These are phyloP conservation scores for Crenichthys baileyi DNA, from an alignment of 2,797 vertebrate genomes.

Conservation along the genomic window DNA sequence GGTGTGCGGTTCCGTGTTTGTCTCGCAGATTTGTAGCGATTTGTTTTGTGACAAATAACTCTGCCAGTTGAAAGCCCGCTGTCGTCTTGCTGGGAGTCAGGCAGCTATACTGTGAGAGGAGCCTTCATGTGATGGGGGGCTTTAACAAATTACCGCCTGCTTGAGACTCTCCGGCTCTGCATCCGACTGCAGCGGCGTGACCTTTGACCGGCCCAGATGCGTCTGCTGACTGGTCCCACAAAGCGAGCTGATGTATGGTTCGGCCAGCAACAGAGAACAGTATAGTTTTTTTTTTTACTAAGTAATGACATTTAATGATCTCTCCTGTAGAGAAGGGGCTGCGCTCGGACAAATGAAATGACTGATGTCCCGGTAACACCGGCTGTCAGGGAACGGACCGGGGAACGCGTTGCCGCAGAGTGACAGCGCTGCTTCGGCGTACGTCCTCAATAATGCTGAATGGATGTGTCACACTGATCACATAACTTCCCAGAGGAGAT, in stretches of 20 bases:
- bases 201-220: constrained; percentile 70
- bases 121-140: constrained; percentile 50
- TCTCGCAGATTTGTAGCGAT: constrained; percentile 83
- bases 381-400: constrained; percentile 40
- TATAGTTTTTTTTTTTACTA: constrained; percentile 64
- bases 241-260: constrained; percentile 47
- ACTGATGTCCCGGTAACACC: constrained; percentile 43
- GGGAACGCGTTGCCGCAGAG: constrained; percentile 46
- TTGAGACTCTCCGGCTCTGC: constrained; percentile 47
- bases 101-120: constrained; percentile 55
- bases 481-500: constrained; percentile 64
- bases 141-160: constrained; percentile 74
- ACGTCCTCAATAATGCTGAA: constrained; percentile 37
- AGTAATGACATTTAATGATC: constrained; percentile 72
- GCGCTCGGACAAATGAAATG: constrained; percentile 49
- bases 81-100: constrained; percentile 69
- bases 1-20: constrained; percentile 78
- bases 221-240: constrained; percentile 42
- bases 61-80: constrained; percentile 76
- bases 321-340: constrained; percentile 44
- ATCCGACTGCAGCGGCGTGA: constrained; percentile 52
- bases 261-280: constrained; percentile 42
- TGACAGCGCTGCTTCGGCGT: constrained; percentile 36
- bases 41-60: constrained; percentile 84
- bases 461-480: constrained; percentile 63